phyloP scores from a whole-genome alignment of 1,140 invertebrate species.

The Drosophila subobscura region DNA sequence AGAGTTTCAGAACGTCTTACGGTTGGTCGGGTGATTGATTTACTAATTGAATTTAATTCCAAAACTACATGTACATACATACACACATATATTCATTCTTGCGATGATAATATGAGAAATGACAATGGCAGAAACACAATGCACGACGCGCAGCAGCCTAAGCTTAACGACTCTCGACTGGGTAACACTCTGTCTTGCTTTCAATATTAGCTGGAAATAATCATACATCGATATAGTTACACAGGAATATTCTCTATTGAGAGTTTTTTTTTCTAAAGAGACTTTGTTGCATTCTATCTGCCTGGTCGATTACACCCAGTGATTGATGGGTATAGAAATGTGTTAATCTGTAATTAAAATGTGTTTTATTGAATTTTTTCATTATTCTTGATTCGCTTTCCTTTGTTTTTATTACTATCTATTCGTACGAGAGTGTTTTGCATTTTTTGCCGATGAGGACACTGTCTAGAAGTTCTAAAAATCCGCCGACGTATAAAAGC shows the following conservation, averaged over 20 bases:
- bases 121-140: slow-evolving; percentile 51
- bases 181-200: too few relatives aligned
- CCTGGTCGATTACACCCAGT: slow-evolving; percentile 17
- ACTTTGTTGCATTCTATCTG: slow-evolving; percentile 24
- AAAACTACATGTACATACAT: slow-evolving; percentile 8
- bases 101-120: slow-evolving; percentile 41
- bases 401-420: slow-evolving; percentile 30
- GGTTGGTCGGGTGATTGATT: slow-evolving; percentile 27
- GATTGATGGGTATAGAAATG: slow-evolving; percentile 37
- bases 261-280: too few relatives aligned
- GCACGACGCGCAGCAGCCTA: slow-evolving; percentile 14
- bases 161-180: slow-evolving; percentile 12
- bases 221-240: too few relatives aligned
- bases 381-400: slow-evolving; percentile 40
- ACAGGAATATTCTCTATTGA: too few relatives aligned
- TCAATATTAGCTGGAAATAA: too few relatives aligned
- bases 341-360: slow-evolving; percentile 76
- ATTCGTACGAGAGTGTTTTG: slow-evolving; percentile 1
- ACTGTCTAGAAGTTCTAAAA: slow-evolving; percentile 15
- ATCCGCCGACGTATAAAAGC: slow-evolving; percentile 48
- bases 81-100: slow-evolving; percentile 14
- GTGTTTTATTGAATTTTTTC: slow-evolving; percentile 63
- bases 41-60: slow-evolving; percentile 32
- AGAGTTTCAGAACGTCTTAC: slow-evolving; percentile 10
- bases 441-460: slow-evolving; percentile 54